A percentile compares a stretch with the other conserved stretches of the same genome.
Conservation (phyloP, 2,113 vertebrate genomes). For the Austrofundulus limnaeus region DNA sequence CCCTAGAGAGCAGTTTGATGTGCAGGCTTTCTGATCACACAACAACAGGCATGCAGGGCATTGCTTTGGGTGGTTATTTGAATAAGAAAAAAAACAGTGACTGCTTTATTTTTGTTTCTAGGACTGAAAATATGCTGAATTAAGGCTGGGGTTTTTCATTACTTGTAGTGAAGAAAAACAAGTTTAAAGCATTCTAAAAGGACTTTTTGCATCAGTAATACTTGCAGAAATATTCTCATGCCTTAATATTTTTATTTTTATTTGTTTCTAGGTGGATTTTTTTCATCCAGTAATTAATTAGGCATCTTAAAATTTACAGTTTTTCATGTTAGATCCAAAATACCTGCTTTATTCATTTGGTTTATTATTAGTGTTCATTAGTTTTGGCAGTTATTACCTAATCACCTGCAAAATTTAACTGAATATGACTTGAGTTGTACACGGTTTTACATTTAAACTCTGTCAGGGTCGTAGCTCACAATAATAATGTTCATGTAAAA, state of each 20-base stretch:
- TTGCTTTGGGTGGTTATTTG: constrained; percentile 34
- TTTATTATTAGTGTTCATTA: background rate
- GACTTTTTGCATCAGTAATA: constrained; percentile 17
- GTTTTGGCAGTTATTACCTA: background rate
- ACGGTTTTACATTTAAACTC: too few species aligned
- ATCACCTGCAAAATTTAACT: constrained; percentile 8
- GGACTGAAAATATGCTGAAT: too few species aligned
- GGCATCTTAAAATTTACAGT: constrained; percentile 14
- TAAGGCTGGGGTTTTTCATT: too few species aligned
- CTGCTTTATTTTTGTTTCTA: background rate
- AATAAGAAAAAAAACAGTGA: too few species aligned
- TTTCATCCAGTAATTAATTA: background rate
- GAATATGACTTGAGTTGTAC: background rate
- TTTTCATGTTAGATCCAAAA: constrained; percentile 34
- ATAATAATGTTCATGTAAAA: too few species aligned
- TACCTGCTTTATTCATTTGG: background rate
- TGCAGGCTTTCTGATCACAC: constrained; percentile 56
- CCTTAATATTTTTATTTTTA: constrained; percentile 30
- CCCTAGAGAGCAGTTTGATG: constrained; percentile 48
- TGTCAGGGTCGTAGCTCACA: too few species aligned
- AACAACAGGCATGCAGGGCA: constrained; percentile 25
- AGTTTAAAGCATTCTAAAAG: too few species aligned
- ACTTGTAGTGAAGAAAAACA: too few species aligned
- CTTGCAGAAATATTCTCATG: background rate
- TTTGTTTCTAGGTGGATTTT: constrained; percentile 34